Evolutionary conservation across 2,888 invertebrate species (phyloP).

Genomic region (Caenorhabditis sp.): DNA sequence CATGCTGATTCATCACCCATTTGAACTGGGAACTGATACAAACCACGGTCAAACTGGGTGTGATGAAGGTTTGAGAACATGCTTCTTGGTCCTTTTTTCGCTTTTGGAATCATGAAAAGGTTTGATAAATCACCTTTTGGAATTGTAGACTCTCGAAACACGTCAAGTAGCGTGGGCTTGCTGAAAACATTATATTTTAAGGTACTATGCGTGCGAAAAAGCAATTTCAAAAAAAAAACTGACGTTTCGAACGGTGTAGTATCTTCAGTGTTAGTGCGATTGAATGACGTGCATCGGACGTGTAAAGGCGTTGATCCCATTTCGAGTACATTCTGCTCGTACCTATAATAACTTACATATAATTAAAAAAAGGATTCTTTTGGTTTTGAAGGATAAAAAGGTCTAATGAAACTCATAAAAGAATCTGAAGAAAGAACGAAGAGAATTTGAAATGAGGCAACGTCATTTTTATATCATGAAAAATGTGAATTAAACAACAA

Average conservation of each 20-base stretch:
- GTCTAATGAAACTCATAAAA: too few species aligned
- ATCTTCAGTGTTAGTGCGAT: constrained; percentile 63
- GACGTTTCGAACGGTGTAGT: constrained; percentile 20
- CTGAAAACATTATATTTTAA: constrained; percentile 3
- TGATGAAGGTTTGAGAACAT: constrained; percentile 68
- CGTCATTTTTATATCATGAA: too few species aligned
- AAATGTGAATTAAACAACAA: too few species aligned
- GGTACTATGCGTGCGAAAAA: background rate
- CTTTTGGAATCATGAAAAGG: constrained; percentile 62
- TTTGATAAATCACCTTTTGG: constrained; percentile 43
- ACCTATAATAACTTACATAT: constrained; percentile 51
- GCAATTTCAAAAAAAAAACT: background rate
- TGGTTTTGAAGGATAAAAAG: too few species aligned
- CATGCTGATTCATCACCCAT: constrained; percentile 50
- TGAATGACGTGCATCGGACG: constrained; percentile 60
- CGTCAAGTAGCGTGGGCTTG: constrained; percentile 12
- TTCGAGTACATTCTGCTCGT: constrained; percentile 64
- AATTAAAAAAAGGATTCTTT: too few species aligned
- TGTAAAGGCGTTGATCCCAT: constrained; percentile 49
- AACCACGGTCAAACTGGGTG: constrained; percentile 65
- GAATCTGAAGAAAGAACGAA: too few species aligned
- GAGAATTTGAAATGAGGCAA: too few species aligned
- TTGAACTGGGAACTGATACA: constrained; percentile 60
- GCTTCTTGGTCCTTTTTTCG: constrained; percentile 47
- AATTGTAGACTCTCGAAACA: background rate